These are phyloP conservation scores for Neomorphus geoffroyi DNA, from an alignment of 2,797 vertebrate genomes.

Conservation along the genomic window DNA sequence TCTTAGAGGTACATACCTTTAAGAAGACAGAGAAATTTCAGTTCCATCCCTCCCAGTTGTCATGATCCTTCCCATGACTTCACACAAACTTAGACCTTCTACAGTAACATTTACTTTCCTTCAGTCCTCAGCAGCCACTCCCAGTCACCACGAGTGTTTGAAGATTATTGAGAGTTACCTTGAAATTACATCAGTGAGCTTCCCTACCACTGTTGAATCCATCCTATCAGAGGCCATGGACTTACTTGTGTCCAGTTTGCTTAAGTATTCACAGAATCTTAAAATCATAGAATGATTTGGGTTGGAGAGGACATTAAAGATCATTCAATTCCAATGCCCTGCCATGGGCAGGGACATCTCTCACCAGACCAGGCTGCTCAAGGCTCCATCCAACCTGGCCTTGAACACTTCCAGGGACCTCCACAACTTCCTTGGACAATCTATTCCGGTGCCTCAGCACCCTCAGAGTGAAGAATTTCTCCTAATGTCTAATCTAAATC, in stretches of 20 bases:
- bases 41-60: not conserved
- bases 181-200: not conserved
- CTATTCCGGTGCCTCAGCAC: too few species aligned
- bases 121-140: not conserved
- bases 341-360: too few species aligned
- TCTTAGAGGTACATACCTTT: not conserved
- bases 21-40: not conserved
- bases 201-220: not conserved
- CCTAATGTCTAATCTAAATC: too few species aligned
- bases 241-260: not conserved
- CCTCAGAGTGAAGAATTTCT: too few species aligned
- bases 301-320: too few species aligned
- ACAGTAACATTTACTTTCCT: not conserved
- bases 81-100: not conserved
- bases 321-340: too few species aligned
- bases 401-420: too few species aligned
- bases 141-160: not conserved
- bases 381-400: too few species aligned
- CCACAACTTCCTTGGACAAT: too few species aligned
- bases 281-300: too few species aligned
- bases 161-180: not conserved
- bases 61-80: not conserved
- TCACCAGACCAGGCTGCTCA: too few species aligned
- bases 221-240: not conserved
- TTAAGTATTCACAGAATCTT: not conserved